Evolutionary conservation across 2,888 invertebrate genomes (phyloP), one percentile per base, ranked within the genome.

Genomic region (Notodonta ziczac): DNA sequence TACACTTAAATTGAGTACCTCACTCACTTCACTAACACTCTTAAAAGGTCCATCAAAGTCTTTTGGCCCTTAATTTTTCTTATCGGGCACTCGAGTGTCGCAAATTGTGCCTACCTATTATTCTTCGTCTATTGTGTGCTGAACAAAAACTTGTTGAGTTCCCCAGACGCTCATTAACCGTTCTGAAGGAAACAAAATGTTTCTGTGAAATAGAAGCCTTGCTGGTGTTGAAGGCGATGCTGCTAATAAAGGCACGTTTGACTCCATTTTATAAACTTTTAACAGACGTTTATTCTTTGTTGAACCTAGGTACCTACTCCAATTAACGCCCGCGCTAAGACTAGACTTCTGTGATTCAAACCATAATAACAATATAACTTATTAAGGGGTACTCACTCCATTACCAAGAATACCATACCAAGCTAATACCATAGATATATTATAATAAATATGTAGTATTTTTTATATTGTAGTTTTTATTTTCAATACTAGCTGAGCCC

Each of bases 61-160:
- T 8, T 3, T 46, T 0, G 46, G 10, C 24, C 48, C 59, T 60
- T 68, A 73, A 67, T 73, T 70, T 66, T 39, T 58, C 57, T 69
- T 67, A 67, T 71, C 65, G 69, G 63, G 39, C 46, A 4, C 54
- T 10, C 56, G 40, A 61, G 63, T 58, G 61, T 66, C 60, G 46
- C 57, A 12, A 55, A 64, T 63, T 72, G 67, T 72, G 66, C 63
- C 32, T 16, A 40, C 61, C 55, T 52, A 69, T 72, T 74, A 66
- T 73, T 69, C 69, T 58, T 54, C 56, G 58, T 50, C 57, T 51
- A 67, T 73, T 73, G 72, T 71, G 53, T 61, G 39, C 39, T 39
- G 35, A 50, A 51, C 51, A 51, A 57, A 57, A 57, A 32, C 52
- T 52, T 32, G 32, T 35, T 32, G 52, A 52, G 52, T 52, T 32